Base-by-base conservation (phyloP, 1,140 invertebrate genomes). In the Drosophila chauvacae region DNA sequence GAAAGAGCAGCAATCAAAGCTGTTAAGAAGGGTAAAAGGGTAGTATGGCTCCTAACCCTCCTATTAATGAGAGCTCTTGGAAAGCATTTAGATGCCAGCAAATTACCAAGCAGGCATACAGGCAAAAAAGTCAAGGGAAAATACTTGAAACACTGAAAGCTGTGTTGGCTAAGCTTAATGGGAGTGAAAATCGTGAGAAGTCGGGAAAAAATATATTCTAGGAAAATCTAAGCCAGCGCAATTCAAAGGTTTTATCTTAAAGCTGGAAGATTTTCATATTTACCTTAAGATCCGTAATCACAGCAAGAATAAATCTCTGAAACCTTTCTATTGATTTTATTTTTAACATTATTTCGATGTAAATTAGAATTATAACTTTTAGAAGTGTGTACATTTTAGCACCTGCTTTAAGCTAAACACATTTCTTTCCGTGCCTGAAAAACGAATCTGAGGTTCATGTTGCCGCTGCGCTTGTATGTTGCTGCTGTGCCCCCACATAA, bases 11-110 rank as follows among this genome's bases (percentile, higher is more conserved):
- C 57, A 80, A 65, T 28, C 51, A 75, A 35, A 72, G 70, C 45
- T 42, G 42, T 45, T 51, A 63, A 42, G 70, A 50, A 47, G 66
- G 70, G 30, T 42, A 41, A 59, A 71, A 37, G 66, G 35, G 20
- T 26, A 16, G 61, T 10, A 7, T 33, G 41, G 64, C 28, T 7
- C 20, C n/a, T 37, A 47, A 60, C 66, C 69, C 66, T 59, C 68
- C 66, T 60, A 82, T 87, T 86, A 87, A 86, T 84, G 81, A 84
- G 66, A 60, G 62, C 77, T 84, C 71, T 84, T 66, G 63, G 61
- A 56, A 78, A 82, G 65, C 62, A 68, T 78, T 85, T 74, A 81
- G 72, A 61, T 70, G 82, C 47, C 80, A 63, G 79, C 71, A 82
- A 85, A 85, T 85, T 85, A 77, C 76, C 82, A 68, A 51, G 62